Conservation (phyloP, 2,113 vertebrate species). For the Carollia perspicillata region DNA sequence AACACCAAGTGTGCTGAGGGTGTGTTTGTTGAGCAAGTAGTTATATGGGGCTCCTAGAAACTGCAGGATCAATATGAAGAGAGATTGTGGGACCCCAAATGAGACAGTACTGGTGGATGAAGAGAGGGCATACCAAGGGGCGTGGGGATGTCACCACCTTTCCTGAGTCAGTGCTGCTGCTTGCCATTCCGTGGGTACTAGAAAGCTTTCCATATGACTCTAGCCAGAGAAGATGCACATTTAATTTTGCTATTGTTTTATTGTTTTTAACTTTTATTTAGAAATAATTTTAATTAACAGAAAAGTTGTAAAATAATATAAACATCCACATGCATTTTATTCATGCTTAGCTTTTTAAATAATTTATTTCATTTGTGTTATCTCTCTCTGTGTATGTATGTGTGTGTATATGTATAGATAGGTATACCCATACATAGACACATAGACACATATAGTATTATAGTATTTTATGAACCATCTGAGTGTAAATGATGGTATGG, state of each 20-base stretch:
- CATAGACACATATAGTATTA: neutral
- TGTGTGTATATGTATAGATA: neutral
- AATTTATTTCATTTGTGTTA: neutral
- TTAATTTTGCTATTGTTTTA: neutral
- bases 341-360: neutral
- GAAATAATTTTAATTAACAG: neutral
- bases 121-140: rapidly evolving
- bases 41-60: too few species aligned
- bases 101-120: too few species aligned
- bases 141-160: neutral
- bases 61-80: neutral
- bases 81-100: neutral
- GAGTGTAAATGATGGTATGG: neutral
- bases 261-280: neutral
- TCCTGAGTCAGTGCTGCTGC: neutral
- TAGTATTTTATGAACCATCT: neutral
- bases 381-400: neutral
- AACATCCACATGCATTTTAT: neutral
- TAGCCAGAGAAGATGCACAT: neutral
- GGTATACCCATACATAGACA: rapidly evolving
- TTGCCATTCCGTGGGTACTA: neutral
- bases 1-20: neutral
- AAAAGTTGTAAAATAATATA: neutral
- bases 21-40: neutral
- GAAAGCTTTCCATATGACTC: neutral